A percentile compares a stretch with the other conserved stretches of the same genome.
phyloP scores from a whole-genome alignment of 2,888 invertebrate genomes.

The Morpho deidamia region DNA sequence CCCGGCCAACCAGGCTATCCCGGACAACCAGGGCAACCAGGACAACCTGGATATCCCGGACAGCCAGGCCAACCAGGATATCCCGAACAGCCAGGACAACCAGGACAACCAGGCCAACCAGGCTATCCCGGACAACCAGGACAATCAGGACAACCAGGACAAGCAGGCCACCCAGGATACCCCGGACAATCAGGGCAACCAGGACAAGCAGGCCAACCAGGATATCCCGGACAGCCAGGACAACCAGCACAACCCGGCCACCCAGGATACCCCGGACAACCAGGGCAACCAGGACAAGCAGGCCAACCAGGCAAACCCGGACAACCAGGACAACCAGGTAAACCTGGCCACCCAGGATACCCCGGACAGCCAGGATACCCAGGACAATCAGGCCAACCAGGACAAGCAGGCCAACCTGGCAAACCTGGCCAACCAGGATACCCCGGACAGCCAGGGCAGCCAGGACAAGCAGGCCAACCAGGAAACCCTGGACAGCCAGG shows the following conservation, averaged over 20 bases:
- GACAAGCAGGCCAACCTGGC: slow-evolving; percentile 43
- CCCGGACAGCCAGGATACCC: slow-evolving; percentile 20
- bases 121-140: background rate
- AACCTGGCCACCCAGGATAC: background rate
- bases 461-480: slow-evolving; percentile 15
- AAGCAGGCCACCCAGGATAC: background rate
- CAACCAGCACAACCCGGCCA: background rate
- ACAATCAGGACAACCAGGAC: background rate
- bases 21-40: background rate
- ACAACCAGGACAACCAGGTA: background rate
- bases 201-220: slow-evolving; percentile 37
- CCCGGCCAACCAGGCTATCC: background rate
- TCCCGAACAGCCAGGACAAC: background rate
- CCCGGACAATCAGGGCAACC: slow-evolving; percentile 26
- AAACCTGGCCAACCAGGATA: background rate
- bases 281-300: slow-evolving; percentile 19
- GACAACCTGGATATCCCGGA: background rate
- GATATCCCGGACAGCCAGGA: slow-evolving; percentile 5
- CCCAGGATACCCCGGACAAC: background rate
- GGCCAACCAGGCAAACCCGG: slow-evolving; percentile 11
- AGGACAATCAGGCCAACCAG: background rate
- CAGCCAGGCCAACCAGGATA: background rate
- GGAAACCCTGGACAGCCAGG: slow-evolving; percentile 10
- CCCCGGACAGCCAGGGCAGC: slow-evolving; percentile 8
- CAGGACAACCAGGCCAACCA: slow-evolving; percentile 32